phyloP scores from a whole-genome alignment of 2,113 vertebrate species.

The Asarcornis scutulata region DNA sequence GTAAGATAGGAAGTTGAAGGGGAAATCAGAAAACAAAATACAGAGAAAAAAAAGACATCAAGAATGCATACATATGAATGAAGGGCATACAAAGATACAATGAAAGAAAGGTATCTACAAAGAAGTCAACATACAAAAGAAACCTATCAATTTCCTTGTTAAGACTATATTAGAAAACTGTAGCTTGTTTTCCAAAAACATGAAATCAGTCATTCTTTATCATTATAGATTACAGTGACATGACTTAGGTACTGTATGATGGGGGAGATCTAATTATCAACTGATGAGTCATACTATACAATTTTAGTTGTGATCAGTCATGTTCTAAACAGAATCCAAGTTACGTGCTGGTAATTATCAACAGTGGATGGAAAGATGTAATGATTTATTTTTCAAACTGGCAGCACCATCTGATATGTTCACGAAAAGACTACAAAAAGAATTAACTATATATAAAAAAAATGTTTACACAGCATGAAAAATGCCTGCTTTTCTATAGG shows the following conservation, averaged over 20 bases:
- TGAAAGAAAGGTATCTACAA: too few relatives aligned
- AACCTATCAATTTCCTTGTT: constrained; percentile 53
- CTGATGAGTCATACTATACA: constrained; percentile 34
- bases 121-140: constrained; percentile 15
- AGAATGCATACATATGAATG: neutral
- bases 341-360: constrained; percentile 52
- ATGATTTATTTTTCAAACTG: constrained; percentile 62
- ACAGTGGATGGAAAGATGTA: neutral
- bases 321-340: constrained; percentile 38
- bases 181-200: constrained; percentile 27
- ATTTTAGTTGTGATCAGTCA: constrained; percentile 61
- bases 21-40: neutral
- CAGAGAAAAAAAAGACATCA: neutral
- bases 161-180: constrained; percentile 27
- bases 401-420: neutral
- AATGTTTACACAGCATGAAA: constrained; percentile 21
- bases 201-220: constrained; percentile 46
- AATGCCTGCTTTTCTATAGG: neutral
- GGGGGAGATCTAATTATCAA: constrained; percentile 51
- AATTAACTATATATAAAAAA: constrained; percentile 1
- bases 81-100: constrained; percentile 5
- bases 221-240: constrained; percentile 47
- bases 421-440: constrained; percentile 16
- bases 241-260: neutral
- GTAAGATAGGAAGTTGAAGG: neutral